These are phyloP conservation scores for Takifugu ocellatus DNA, from an alignment of 2,797 vertebrate species.

Conservation along the genomic window DNA sequence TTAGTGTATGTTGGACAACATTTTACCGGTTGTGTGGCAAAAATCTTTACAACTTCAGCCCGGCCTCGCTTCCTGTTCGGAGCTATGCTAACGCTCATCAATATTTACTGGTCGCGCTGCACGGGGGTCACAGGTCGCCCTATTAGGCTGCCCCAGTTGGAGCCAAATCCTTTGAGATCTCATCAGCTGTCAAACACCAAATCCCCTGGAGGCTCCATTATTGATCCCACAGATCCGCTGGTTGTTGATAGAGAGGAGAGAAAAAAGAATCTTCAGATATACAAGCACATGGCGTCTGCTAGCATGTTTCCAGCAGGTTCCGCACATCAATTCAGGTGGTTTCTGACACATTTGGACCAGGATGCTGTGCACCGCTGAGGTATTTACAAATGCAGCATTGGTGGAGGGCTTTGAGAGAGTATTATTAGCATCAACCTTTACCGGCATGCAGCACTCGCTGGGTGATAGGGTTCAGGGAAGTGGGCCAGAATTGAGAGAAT, in stretches of 20 bases:
- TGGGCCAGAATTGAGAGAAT: constrained; percentile 31
- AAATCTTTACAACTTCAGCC: background rate
- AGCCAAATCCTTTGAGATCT: constrained; percentile 33
- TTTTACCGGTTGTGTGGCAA: no score
- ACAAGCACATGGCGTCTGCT: background rate
- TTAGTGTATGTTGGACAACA: no score
- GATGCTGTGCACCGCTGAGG: constrained; percentile 29
- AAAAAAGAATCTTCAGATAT: background rate
- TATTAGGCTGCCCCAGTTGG: constrained; percentile 13
- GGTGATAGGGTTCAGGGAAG: constrained; percentile 56
- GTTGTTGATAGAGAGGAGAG: constrained; percentile 11
- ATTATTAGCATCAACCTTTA: constrained; percentile 79
- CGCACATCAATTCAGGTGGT: no score
- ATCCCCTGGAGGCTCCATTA: constrained; percentile 22
- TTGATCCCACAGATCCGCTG: constrained; percentile 36
- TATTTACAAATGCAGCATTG: constrained; percentile 44
- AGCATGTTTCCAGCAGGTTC: no score
- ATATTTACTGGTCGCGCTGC: constrained; percentile 17
- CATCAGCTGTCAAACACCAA: constrained; percentile 37
- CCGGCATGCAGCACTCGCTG: constrained; percentile 56
- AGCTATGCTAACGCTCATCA: constrained; percentile 12
- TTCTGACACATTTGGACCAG: no score
- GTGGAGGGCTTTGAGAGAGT: constrained; percentile 37
- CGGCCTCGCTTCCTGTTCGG: constrained; percentile 1
- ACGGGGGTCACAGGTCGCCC: constrained; percentile 37